Evolutionary conservation across 2,888 invertebrate species (phyloP).

Genomic region (Iselma pallidipennis): DNA sequence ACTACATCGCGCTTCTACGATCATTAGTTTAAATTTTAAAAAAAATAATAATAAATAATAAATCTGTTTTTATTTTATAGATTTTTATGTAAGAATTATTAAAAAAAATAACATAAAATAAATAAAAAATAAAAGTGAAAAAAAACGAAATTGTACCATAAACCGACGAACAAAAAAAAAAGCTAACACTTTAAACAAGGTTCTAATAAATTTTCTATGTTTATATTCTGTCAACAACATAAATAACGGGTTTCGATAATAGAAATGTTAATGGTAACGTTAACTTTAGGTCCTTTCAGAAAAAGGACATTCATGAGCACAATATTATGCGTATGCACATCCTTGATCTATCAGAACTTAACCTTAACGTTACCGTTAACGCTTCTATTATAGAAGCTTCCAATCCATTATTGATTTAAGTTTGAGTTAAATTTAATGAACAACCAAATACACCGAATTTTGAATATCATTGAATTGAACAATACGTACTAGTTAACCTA

Average conservation of each 20-base stretch:
- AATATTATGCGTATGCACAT: too few relatives aligned
- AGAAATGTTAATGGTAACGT: too few relatives aligned
- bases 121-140: too few relatives aligned
- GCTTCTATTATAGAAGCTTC: too few relatives aligned
- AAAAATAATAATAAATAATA: too few relatives aligned
- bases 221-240: neutral
- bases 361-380: too few relatives aligned
- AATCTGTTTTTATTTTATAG: slow-evolving; percentile 24
- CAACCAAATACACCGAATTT: neutral
- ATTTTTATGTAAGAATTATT: slow-evolving; percentile 36
- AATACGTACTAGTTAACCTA: too few relatives aligned
- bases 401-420: neutral
- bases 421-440: neutral
- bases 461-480: neutral
- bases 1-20: slow-evolving; percentile 31
- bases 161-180: slow-evolving; percentile 3
- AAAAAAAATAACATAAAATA: too few relatives aligned
- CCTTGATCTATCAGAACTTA: too few relatives aligned
- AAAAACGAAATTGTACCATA: slow-evolving; percentile 15
- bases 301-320: too few relatives aligned
- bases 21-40: slow-evolving; percentile 23
- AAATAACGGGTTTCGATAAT: neutral
- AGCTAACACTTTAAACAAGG: neutral
- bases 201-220: neutral
- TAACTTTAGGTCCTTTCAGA: too few relatives aligned